Evolutionary conservation across 2,797 vertebrate species (phyloP).

Genomic region (Phrynocephalus forsythii): DNA sequence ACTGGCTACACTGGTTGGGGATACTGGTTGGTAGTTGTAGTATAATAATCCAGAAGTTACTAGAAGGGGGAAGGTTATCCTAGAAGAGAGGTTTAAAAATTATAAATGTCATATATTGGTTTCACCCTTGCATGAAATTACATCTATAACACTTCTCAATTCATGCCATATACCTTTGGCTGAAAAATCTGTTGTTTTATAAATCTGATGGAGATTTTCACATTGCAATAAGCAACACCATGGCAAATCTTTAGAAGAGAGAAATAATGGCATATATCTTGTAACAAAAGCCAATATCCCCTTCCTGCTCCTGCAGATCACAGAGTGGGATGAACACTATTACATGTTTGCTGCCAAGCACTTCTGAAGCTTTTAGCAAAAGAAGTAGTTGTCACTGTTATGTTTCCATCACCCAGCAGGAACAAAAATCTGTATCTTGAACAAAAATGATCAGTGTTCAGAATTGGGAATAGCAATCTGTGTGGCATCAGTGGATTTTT

Average conservation of each 20-base stretch:
- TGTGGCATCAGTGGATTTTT: not conserved
- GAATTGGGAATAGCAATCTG: not conserved
- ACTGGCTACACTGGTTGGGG: not conserved
- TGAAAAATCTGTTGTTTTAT: conserved; percentile 13
- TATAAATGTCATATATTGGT: not conserved
- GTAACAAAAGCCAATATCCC: not conserved
- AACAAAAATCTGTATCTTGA: not conserved
- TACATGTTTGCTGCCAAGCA: conserved; percentile 4
- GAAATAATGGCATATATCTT: not conserved
- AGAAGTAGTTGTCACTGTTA: not conserved
- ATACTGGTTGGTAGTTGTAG: not conserved
- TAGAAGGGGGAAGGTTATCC: not conserved
- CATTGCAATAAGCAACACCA: not conserved
- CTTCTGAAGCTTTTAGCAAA: not conserved
- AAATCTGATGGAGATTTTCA: conserved; percentile 21
- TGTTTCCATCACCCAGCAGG: not conserved
- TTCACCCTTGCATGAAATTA: not conserved
- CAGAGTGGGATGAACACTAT: not conserved
- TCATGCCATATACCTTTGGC: not conserved
- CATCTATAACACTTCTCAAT: not conserved
- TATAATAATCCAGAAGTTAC: not conserved
- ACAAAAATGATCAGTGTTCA: not conserved
- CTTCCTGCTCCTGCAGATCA: not conserved
- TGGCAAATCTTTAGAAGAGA: conserved; percentile 19
- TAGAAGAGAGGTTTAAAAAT: not conserved